Evolutionary conservation across 2,888 invertebrate species (phyloP).

Genomic region (Aplocera efformata): DNA sequence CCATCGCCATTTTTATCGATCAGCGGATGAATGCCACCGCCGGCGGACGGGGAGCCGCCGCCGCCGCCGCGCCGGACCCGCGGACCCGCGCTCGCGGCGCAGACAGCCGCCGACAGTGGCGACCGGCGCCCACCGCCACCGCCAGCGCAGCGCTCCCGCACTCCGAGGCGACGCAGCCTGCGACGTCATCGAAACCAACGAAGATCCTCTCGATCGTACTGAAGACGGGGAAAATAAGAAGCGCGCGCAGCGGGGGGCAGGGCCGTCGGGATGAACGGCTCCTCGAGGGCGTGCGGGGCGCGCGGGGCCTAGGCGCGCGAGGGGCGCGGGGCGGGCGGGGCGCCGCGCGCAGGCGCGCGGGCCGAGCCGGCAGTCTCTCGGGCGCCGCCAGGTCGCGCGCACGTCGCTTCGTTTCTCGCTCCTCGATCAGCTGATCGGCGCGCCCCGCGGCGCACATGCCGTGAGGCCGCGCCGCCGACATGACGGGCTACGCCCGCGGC

Average conservation of each 20-base stretch:
- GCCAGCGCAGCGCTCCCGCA: constrained; percentile 19
- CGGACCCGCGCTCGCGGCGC: constrained; percentile 15
- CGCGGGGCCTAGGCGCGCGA: constrained; percentile 36
- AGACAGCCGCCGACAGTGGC: not conserved
- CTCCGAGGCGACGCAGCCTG: not conserved
- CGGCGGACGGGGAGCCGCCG: constrained; percentile 23
- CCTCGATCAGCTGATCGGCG: constrained; percentile 71
- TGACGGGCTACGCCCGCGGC: constrained; percentile 77
- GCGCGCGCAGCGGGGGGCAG: constrained; percentile 35
- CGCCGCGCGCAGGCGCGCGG: constrained; percentile 56
- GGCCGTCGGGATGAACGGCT: constrained; percentile 39
- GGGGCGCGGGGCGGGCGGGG: constrained; percentile 36
- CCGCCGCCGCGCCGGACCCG: constrained; percentile 27
- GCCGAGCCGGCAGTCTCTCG: constrained; percentile 59
- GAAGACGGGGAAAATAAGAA: constrained; percentile 19
- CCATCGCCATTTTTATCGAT: constrained; percentile 60
- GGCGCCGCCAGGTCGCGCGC: constrained; percentile 54
- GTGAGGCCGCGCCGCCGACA: constrained; percentile 73
- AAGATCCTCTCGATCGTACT: constrained; percentile 5
- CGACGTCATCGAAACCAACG: constrained; percentile 4
- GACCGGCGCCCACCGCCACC: constrained; percentile 19
- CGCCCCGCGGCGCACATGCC: constrained; percentile 74
- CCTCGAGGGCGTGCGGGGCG: constrained; percentile 26
- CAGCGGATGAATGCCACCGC: constrained; percentile 36
- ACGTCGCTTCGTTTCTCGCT: constrained; percentile 51